Conservation (phyloP, 2,113 vertebrate species). For the Eurystomus gularis region DNA sequence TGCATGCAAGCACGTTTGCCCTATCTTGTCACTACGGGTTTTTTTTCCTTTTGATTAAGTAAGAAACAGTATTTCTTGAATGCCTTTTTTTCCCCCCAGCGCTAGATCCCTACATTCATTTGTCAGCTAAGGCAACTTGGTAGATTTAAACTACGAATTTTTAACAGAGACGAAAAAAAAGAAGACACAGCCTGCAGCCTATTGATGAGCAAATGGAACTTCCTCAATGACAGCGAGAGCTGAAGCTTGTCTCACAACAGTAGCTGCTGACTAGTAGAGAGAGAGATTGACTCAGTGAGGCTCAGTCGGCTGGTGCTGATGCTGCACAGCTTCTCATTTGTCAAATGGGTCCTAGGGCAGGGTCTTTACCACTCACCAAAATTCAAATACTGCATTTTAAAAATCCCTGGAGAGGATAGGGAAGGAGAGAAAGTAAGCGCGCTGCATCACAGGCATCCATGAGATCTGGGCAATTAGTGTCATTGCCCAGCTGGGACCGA, state of each 20-base stretch:
- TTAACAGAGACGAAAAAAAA: constrained; percentile 18
- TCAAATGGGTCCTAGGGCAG: constrained; percentile 83
- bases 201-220: constrained; percentile 76
- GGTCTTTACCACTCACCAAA: constrained; percentile 80
- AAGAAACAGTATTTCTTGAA: constrained; percentile 1
- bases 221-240: constrained; percentile 76
- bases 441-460: constrained; percentile 68
- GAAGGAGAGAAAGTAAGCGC: constrained; percentile 52
- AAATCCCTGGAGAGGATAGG: constrained; percentile 74
- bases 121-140: constrained; percentile 74
- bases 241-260: constrained; percentile 71
- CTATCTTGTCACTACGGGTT: constrained; percentile 69
- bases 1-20: constrained; percentile 75
- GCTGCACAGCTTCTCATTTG: constrained; percentile 80
- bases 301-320: constrained; percentile 74
- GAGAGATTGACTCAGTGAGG: constrained; percentile 70
- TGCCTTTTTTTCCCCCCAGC: background rate
- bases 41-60: constrained; percentile 18
- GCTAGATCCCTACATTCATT: constrained; percentile 61
- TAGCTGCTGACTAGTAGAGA: constrained; percentile 72
- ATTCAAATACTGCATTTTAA: constrained; percentile 82
- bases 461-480: constrained; percentile 75
- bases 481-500: constrained; percentile 74
- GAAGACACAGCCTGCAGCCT: constrained; percentile 69
- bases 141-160: constrained; percentile 48